Conservation (phyloP, 2,113 vertebrate species). For the Pituophis catenifer region DNA sequence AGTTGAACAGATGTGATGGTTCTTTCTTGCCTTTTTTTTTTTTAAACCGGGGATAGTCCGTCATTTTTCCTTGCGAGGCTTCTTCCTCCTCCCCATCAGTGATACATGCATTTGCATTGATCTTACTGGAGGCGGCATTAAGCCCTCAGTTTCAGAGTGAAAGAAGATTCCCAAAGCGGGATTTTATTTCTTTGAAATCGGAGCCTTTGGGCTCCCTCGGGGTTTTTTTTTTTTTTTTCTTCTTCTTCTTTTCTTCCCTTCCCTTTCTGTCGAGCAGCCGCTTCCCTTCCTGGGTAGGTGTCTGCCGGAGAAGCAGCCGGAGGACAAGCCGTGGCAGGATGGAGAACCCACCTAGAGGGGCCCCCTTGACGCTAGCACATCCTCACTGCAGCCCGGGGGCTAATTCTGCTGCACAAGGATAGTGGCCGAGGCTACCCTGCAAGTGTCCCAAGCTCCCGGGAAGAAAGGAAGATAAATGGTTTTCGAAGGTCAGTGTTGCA, state of each 20-base stretch:
- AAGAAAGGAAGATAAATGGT: constrained; percentile 28
- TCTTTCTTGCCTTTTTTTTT: neutral
- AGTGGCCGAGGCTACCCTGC: constrained; percentile 59
- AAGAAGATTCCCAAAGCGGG: neutral
- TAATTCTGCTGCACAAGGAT: constrained; percentile 72
- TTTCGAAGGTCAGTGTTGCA: constrained; percentile 34
- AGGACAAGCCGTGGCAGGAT: constrained; percentile 46
- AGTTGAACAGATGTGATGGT: neutral
- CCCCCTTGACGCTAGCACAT: constrained; percentile 75
- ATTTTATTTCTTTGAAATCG: neutral
- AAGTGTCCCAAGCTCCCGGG: constrained; percentile 62
- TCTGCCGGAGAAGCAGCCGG: constrained; percentile 30
- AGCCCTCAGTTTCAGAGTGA: neutral
- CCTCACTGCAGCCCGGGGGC: constrained; percentile 68
- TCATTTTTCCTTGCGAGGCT: neutral
- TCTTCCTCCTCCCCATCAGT: no score
- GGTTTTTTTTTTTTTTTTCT: neutral
- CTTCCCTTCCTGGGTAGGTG: neutral
- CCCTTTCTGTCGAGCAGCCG: neutral
- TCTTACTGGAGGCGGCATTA: neutral
- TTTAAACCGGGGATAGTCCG: neutral
- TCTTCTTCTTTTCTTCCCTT: no score
- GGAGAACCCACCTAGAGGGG: constrained; percentile 79
- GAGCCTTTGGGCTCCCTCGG: neutral
- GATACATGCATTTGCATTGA: neutral